Evolutionary conservation across 2,888 invertebrate species (phyloP).

Genomic region (Eupithecia abbreviata): DNA sequence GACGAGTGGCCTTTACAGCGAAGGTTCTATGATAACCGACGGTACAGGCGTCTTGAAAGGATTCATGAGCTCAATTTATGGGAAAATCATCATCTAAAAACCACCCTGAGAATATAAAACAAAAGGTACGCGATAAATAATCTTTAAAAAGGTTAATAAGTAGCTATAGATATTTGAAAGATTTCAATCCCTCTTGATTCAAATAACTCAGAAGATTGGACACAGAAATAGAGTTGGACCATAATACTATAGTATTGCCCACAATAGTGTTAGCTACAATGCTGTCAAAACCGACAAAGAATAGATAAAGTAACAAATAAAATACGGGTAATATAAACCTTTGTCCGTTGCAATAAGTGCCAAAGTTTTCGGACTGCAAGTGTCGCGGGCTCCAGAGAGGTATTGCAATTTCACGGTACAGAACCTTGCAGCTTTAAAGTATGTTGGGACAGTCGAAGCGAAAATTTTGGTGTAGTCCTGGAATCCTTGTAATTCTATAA

Average conservation of each 20-base stretch:
- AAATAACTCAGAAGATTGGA: conserved; percentile 1
- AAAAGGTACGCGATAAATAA: too few species aligned
- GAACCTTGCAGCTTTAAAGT: conserved; percentile 1
- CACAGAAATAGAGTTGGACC: background rate
- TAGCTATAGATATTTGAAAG: background rate
- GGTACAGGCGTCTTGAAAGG: too few species aligned
- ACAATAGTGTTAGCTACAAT: background rate
- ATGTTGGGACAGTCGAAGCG: background rate
- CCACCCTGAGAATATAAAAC: too few species aligned
- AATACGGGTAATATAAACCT: background rate
- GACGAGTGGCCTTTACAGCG: too few species aligned
- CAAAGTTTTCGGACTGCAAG: conserved; percentile 22
- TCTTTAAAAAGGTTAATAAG: too few species aligned
- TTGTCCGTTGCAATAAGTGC: conserved; percentile 18
- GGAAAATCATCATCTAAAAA: too few species aligned
- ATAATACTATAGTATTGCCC: background rate
- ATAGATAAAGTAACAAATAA: background rate
- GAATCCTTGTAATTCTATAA: background rate
- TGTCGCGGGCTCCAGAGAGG: conserved; percentile 11
- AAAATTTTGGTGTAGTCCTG: background rate
- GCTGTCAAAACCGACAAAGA: conserved; percentile 5
- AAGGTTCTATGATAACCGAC: too few species aligned
- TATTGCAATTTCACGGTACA: conserved; percentile 16
- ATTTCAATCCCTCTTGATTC: background rate
- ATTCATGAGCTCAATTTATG: too few species aligned